phyloP scores from a whole-genome alignment of 2,113 vertebrate genomes.

The Arvicanthis niloticus region DNA sequence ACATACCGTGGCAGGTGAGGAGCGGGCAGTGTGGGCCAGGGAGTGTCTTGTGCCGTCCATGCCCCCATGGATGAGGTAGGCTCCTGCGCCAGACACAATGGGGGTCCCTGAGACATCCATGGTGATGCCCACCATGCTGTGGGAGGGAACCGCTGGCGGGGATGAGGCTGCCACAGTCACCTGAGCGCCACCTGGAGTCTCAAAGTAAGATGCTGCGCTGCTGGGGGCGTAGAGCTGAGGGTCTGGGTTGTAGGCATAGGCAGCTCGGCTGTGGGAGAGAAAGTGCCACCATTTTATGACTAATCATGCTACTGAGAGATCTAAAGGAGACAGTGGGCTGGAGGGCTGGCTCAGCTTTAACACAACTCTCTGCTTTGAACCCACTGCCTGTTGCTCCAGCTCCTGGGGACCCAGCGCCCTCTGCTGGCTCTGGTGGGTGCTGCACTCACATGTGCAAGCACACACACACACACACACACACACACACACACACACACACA shows the following conservation, averaged over 20 bases:
- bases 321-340: neutral
- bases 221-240: slow-evolving; percentile 94
- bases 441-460: neutral
- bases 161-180: slow-evolving; percentile 96
- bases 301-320: neutral
- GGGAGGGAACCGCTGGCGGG: slow-evolving; percentile 92
- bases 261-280: slow-evolving; percentile 89
- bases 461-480: too few species aligned
- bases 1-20: slow-evolving; percentile 98
- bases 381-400: neutral
- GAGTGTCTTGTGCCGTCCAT: slow-evolving; percentile 95
- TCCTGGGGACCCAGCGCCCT: too few species aligned
- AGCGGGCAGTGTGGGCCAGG: slow-evolving; percentile 95
- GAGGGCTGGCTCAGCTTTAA: neutral
- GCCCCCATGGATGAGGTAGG: slow-evolving; percentile 96
- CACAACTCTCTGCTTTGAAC: neutral
- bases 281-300: neutral
- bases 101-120: slow-evolving; percentile 96
- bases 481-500: neutral
- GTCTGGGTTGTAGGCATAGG: slow-evolving; percentile 96
- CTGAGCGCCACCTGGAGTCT: slow-evolving; percentile 92
- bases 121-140: slow-evolving; percentile 97
- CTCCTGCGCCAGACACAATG: slow-evolving; percentile 95
- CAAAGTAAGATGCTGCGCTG: slow-evolving; percentile 94
- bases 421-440: too few species aligned